Evolutionary conservation across 2,888 invertebrate genomes (phyloP), one percentile per base, ranked within the genome.

Genomic region (Platycheirus rosarum): DNA sequence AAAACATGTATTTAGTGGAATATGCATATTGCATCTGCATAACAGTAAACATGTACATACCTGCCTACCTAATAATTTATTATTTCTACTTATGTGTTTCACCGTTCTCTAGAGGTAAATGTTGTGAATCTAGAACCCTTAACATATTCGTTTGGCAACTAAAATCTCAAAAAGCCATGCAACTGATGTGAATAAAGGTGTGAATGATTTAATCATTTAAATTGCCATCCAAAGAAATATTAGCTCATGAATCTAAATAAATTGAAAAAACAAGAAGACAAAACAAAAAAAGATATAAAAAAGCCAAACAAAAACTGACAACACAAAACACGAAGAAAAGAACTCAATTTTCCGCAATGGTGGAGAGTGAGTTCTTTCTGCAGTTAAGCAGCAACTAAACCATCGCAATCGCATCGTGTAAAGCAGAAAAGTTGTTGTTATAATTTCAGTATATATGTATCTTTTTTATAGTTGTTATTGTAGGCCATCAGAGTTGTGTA

Each of bases 281-380:
- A 23, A 18, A 3, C n/a, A 46, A 11, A 44, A 8, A 37, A 48
- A 42, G 57, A 48, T 18, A 23, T 1, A 48, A 11, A 32, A 55
- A 2, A 26, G 37, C 29, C 20, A 53, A 20, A 62, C 29, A 32
- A 29, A 32, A 9, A 44, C 68, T 40, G 76, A 74, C 49, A 78
- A 37, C 51, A 46, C 37, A 65, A 65, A 49, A 32, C 26, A 40
- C 51, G 65, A 51, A 62, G 71, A 82, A 82, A 77, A 77, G 82
- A 82, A 82, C 71, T 82, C 82, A 82, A 82, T 82, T 82, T 82
- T 82, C 82, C 82, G 82, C 77, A 71, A 82, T 82, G 77, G 20
- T 82, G 77, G 68, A 82, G 62, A 73, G 68, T 55, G 23, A 35
- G 55, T 55, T 65, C 53, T 32, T 49, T 60, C 35, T 35, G 23